These are phyloP conservation scores for Pyrgus malvae DNA, from an alignment of 2,888 invertebrate genomes.

Conservation along the genomic window DNA sequence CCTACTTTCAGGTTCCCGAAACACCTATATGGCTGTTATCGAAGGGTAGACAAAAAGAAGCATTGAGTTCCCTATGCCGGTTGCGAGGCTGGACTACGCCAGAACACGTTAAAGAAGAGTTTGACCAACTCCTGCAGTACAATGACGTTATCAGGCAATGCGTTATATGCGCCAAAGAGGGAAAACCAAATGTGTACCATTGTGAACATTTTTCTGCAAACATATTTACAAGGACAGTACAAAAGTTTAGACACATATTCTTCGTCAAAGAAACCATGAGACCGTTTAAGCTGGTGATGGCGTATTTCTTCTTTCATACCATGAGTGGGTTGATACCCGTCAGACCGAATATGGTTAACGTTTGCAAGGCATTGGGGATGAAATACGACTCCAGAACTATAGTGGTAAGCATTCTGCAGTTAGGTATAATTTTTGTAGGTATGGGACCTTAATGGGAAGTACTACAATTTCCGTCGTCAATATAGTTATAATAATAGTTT, in stretches of 20 bases:
- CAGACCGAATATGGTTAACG: slow-evolving; percentile 80
- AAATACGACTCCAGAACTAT: slow-evolving; percentile 65
- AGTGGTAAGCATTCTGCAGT: slow-evolving; percentile 70
- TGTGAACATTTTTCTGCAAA: slow-evolving; percentile 55
- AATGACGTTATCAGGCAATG: slow-evolving; percentile 61
- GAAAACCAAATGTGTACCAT: slow-evolving; percentile 39
- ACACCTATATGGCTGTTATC: slow-evolving; percentile 83
- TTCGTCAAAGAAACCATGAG: slow-evolving; percentile 76
- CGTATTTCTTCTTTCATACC: slow-evolving; percentile 77
- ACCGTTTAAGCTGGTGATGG: slow-evolving; percentile 75
- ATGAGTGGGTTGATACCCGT: slow-evolving; percentile 74
- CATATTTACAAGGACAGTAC: slow-evolving; percentile 47
- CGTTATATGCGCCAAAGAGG: slow-evolving; percentile 57
- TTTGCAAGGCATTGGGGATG: slow-evolving; percentile 75
- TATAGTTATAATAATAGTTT: too few relatives aligned
- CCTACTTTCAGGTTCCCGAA: slow-evolving; percentile 75
- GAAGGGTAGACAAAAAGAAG: slow-evolving; percentile 78
- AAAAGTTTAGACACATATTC: slow-evolving; percentile 61
- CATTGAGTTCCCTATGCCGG: slow-evolving; percentile 75
- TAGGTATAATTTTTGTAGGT: too few relatives aligned
- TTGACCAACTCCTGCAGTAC: slow-evolving; percentile 69
- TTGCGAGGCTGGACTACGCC: slow-evolving; percentile 80
- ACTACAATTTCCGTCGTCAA: too few relatives aligned
- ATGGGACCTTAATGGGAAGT: too few relatives aligned
- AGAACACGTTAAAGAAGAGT: slow-evolving; percentile 75